A percentile compares a stretch with the other conserved stretches of the same genome.
Conservation (phyloP, 2,797 vertebrate genomes). For the Caiman crocodilus region DNA sequence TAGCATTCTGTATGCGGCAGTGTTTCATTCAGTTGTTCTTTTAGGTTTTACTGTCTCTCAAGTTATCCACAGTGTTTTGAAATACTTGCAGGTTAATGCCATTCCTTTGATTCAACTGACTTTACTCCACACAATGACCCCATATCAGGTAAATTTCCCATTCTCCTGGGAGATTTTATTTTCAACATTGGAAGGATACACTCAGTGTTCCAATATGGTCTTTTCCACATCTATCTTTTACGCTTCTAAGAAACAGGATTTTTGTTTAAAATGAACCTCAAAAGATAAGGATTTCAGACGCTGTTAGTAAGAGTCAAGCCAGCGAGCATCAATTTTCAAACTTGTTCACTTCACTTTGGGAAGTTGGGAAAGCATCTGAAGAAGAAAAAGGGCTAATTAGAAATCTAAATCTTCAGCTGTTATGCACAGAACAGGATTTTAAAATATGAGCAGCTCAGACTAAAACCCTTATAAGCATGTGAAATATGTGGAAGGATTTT, state of each 20-base stretch:
- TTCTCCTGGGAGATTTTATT: neutral
- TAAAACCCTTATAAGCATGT: neutral
- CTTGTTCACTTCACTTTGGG: neutral
- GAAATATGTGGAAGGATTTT: neutral
- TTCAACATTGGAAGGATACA: neutral
- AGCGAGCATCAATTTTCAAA: neutral
- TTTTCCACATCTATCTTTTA: neutral
- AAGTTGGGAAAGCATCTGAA: neutral
- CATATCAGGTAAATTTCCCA: neutral
- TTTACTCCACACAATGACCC: neutral
- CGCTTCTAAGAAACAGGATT: neutral
- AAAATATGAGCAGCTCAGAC: neutral
- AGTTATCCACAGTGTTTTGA: neutral
- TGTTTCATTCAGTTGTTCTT: neutral
- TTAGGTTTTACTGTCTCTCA: neutral
- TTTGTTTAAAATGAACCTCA: neutral
- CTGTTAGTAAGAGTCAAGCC: neutral
- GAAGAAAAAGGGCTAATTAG: neutral
- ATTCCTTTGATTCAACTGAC: neutral
- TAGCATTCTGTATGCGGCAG: neutral
- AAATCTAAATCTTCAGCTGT: neutral
- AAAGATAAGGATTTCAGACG: neutral
- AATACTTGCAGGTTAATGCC: neutral
- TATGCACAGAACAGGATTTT: neutral
- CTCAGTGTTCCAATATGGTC: neutral